Conservation (phyloP, 37 sponge, comb jelly and placozoan species). For the Crambe crambe region DNA sequence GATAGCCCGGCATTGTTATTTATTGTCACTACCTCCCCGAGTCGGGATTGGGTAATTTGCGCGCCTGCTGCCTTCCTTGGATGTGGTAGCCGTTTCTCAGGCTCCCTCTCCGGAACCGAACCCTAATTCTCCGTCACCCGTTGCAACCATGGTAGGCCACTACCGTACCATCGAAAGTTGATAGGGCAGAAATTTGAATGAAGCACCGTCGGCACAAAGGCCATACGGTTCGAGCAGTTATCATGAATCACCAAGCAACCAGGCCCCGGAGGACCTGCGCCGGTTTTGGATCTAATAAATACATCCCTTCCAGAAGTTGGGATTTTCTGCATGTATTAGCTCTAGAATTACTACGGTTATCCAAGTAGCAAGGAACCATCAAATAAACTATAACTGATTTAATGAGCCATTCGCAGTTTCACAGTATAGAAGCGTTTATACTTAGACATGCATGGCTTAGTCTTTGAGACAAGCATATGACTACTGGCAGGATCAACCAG, state of each 20-base stretch:
- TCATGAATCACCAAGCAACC: slow-evolving; percentile 79
- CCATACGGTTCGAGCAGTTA: slow-evolving; percentile 89
- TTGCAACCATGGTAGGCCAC: slow-evolving; percentile 19
- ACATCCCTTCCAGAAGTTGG: not conserved
- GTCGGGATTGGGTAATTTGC: no score
- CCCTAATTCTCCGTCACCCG: no score
- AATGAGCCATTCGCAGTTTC: not conserved
- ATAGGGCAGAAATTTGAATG: no score
- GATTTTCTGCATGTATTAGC: not conserved
- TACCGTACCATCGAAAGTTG: no score
- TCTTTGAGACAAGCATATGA: not conserved
- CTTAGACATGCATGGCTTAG: not conserved
- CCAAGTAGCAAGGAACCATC: not conserved
- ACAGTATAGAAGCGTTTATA: not conserved
- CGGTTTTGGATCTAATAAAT: not conserved
- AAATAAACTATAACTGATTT: not conserved
- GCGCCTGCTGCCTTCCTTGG: no score
- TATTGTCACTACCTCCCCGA: no score
- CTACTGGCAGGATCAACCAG: slow-evolving; percentile 96
- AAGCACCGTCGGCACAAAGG: slow-evolving; percentile 83
- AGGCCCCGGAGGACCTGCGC: slow-evolving; percentile 2
- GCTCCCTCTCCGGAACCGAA: no score
- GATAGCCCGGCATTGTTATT: no score
- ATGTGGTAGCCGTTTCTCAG: no score
- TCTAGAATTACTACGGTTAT: not conserved